A percentile compares a stretch with the other conserved stretches of the same genome.
phyloP scores from a whole-genome alignment of 92 coral and sea anemone genomes.

The Micromussa lordhowensis region DNA sequence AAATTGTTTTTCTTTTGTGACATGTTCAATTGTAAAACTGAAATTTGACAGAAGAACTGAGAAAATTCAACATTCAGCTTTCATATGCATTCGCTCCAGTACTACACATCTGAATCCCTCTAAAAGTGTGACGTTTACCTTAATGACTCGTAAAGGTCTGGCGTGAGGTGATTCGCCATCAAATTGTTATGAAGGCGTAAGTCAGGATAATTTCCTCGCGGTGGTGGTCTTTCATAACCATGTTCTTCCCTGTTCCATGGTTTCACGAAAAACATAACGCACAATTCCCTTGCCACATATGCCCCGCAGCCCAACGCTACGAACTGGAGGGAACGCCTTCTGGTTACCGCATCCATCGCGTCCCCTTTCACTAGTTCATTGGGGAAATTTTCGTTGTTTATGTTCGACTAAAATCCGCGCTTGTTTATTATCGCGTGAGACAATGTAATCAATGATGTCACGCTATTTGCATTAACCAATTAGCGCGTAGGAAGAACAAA shows the following conservation, averaged over 20 bases:
- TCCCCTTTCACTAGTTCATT: conserved; percentile 6
- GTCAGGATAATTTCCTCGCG: conserved; percentile 77
- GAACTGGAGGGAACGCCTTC: conserved; percentile 36
- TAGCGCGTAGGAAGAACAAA: neutral
- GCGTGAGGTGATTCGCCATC: conserved; percentile 76
- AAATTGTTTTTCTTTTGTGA: neutral
- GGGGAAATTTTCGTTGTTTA: neutral
- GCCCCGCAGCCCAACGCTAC: conserved; percentile 70
- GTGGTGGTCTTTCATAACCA: conserved; percentile 72
- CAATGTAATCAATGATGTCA: conserved; percentile 34
- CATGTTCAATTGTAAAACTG: neutral
- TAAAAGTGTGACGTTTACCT: conserved; percentile 46
- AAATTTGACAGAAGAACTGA: no score
- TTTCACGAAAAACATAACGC: conserved; percentile 12
- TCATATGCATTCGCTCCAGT: neutral
- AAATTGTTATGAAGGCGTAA: conserved; percentile 79
- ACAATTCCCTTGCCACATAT: conserved; percentile 55
- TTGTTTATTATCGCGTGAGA: conserved; percentile 11
- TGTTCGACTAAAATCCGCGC: neutral
- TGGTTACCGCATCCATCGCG: conserved; percentile 40
- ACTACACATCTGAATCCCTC: neutral
- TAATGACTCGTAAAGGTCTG: conserved; percentile 76
- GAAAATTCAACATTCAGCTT: neutral
- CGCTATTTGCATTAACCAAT: neutral
- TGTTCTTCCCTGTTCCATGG: conserved; percentile 46